Base-by-base conservation (phyloP, 2,888 invertebrate species). In the Calliopum simillimum region DNA sequence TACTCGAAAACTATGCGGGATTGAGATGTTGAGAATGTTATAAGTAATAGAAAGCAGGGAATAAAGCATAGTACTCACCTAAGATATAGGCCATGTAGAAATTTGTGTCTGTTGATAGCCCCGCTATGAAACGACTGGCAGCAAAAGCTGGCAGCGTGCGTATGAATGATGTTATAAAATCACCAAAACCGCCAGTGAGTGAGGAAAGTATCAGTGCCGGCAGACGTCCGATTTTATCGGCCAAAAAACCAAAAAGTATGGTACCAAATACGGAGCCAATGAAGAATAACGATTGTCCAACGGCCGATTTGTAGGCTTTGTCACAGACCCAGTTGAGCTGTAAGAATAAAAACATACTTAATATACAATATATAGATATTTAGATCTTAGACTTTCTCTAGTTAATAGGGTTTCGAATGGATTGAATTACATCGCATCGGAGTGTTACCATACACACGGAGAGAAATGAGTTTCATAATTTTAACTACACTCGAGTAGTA, bases 71-170 rank as follows among this genome's bases (percentile, higher is more conserved):
- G 21, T 1, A 67, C 77, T 80, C 80, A 88, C 89, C 88, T 75
- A 89, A 86, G 69, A 89, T 89, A 70, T 89, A 89, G 88, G 89
- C 89, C 84, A 89, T 87, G n/a, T 88, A 85, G 76, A 88, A 89
- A 77, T 88, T 88, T 13, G 87, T 86, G 77, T 89, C 89, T 23
- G 88, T 89, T 11, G 89, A 89, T 68, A 88, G 81, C 14, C 90
- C 90, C 2, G 89, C 88, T 25, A 89, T 74, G 74, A 90, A 88
- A 70, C 90, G 83, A 33, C 88, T 86, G 3, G 85, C 71, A 3
- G 87, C 85, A 81, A 89, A 90, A 53, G 84, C 79, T 1, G 84
- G 77, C 63, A 87, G 83, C 66, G 85, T 82, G 11, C 73, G 79
- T 3, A 88, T 84, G 68, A 88, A 86, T 5, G 87, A 81, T 1